Conservation (phyloP, 1,140 invertebrate genomes). For the Gryon sp. region DNA sequence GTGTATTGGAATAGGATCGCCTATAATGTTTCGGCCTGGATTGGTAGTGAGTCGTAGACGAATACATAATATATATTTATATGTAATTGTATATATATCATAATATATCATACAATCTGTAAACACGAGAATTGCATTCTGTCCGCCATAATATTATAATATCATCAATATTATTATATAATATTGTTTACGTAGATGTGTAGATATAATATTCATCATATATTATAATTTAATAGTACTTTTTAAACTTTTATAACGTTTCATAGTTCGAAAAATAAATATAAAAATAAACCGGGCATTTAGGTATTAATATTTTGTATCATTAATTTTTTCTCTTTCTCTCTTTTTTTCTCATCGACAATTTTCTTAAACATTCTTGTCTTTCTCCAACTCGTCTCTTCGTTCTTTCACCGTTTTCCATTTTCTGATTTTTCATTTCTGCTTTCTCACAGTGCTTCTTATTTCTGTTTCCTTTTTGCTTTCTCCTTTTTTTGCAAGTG, state of each 20-base stretch:
- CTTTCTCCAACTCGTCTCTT: conserved; percentile 27
- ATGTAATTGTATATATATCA: conserved; percentile 61
- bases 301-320: conserved; percentile 81
- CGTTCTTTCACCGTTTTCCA: conserved; percentile 13
- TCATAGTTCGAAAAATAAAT: conserved; percentile 81
- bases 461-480: neutral
- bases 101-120: conserved; percentile 66
- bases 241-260: conserved; percentile 81
- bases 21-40: conserved; percentile 63
- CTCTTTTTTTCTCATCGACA: conserved; percentile 14
- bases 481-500: conserved; percentile 7
- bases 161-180: conserved; percentile 69
- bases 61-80: conserved; percentile 59
- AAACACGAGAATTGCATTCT: conserved; percentile 61
- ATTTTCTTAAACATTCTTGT: conserved; percentile 50
- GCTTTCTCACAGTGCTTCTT: conserved; percentile 9
- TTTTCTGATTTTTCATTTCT: conserved; percentile 19
- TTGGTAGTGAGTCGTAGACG: conserved; percentile 65
- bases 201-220: conserved; percentile 70
- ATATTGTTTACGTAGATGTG: conserved; percentile 75
- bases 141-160: conserved; percentile 64
- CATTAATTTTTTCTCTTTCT: conserved; percentile 73
- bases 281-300: conserved; percentile 81
- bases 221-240: conserved; percentile 79
- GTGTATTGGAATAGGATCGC: conserved; percentile 64